Evolutionary conservation across 2,888 invertebrate genomes (phyloP).

Genomic region (Nomada fucata): DNA sequence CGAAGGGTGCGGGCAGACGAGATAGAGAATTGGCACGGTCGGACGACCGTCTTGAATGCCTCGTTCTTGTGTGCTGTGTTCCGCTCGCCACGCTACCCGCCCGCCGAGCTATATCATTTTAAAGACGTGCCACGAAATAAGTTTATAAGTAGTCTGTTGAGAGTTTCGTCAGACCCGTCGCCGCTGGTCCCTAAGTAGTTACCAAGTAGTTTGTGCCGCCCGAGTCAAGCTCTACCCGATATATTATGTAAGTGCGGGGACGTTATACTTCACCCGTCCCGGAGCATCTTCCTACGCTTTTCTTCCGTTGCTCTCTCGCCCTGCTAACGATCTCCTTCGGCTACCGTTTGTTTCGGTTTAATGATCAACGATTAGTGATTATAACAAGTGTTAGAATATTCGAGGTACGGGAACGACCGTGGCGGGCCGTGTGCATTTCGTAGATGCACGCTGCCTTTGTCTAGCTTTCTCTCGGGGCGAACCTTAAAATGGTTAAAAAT

Average conservation of each 20-base stretch:
- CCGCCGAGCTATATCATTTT: conserved; percentile 79
- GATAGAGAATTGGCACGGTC: conserved; percentile 59
- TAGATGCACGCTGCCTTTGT: too few species aligned
- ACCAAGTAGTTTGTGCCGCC: conserved; percentile 80
- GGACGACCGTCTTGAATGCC: conserved; percentile 56
- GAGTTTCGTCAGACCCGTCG: conserved; percentile 79
- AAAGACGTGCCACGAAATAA: conserved; percentile 81
- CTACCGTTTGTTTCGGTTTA: not conserved
- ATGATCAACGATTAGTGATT: too few species aligned
- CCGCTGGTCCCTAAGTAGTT: conserved; percentile 80
- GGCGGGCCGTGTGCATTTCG: too few species aligned
- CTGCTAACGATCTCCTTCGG: not conserved
- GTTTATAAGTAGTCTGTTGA: conserved; percentile 81
- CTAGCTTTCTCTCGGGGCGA: too few species aligned
- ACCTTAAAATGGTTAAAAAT: too few species aligned
- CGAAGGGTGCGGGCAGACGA: conserved; percentile 46
- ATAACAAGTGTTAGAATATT: too few species aligned
- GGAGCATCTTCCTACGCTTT: not conserved
- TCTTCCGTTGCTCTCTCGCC: not conserved
- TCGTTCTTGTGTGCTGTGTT: conserved; percentile 45
- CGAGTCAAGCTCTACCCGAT: conserved; percentile 76
- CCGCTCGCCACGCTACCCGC: conserved; percentile 37
- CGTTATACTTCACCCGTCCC: conserved; percentile 54
- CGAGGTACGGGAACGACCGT: too few species aligned
- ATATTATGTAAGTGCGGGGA: conserved; percentile 75